Base-by-base conservation (phyloP, 2,888 invertebrate genomes). In the Drosophila rellima region DNA sequence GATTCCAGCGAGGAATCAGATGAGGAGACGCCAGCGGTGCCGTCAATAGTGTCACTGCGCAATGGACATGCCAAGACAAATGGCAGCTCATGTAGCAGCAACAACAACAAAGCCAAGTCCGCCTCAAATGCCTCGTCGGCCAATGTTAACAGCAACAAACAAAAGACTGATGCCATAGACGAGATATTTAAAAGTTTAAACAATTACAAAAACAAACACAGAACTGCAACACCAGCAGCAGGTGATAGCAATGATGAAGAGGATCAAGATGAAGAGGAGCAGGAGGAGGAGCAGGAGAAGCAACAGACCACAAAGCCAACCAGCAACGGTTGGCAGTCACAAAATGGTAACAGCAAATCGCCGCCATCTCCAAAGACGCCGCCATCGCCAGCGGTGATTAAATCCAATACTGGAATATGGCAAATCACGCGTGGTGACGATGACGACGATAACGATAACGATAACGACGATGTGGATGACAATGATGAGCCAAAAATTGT, bases 361-460 rank as follows among this genome's bases (percentile, higher is more conserved):
- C 66, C 71, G 63, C 65, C 79, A 55, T 89, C 76, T 60, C 90
- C 77, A 65, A 80, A 72, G 65, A 92, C 91, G 45, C 91, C 92
- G 26, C 91, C 92, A 20, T 92, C 92, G 50, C 92, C 92, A 50
- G 90, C 91, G 4, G 90, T 91, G 2, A 90, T 92, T 15, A 92
- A 92, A 83, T 91, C 92, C 4, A 93, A 93, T 71, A 90, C 91
- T 44, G 91, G 92, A 18, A 78, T 92, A 37, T 92, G 93, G 89
- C 90, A 93, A 69, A 91, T 93, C 0, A 92, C 92, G 3, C 85
- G 62, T 65, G 87, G 23, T 67, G 74, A 81, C 61, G 78, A 74
- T 0, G 52, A 70, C 6, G 59, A 82, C 0, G 62, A 68, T 6
- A 75, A 68, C n/a, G 51, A 72, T 4, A 60, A 63, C 0, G 78